Percentiles rank a stretch among this genome's conserved stretches.
These are phyloP conservation scores for Drosophila ohnishii DNA, from an alignment of 1,140 invertebrate species.

Conservation along the genomic window DNA sequence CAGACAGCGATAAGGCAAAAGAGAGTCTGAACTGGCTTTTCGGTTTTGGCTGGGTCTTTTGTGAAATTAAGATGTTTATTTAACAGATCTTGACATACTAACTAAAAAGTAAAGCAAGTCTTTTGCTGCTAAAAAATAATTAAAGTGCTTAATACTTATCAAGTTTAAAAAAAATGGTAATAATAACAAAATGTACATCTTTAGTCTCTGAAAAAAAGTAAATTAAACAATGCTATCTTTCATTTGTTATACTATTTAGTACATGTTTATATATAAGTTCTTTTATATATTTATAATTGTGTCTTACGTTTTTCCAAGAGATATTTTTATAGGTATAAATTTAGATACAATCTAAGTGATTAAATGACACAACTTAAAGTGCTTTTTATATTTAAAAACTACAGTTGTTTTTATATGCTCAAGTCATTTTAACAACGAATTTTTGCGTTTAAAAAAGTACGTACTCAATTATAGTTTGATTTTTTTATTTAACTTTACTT, in stretches of 20 bases:
- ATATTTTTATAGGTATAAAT: too few species aligned
- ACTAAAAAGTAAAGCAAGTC: neutral
- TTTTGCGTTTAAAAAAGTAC: neutral
- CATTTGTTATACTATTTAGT: neutral
- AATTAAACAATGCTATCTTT: too few species aligned
- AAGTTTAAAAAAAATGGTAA: too few species aligned
- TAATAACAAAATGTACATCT: too few species aligned
- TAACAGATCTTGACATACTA: neutral
- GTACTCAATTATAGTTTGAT: too few species aligned
- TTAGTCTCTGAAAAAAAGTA: neutral
- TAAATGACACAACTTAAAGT: too few species aligned
- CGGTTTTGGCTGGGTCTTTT: neutral
- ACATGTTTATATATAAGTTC: too few species aligned
- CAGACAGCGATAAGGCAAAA: slow-evolving; percentile 16
- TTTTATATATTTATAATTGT: too few species aligned
- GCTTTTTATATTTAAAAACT: neutral
- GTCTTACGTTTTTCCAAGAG: too few species aligned
- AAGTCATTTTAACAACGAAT: neutral
- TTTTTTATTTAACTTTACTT: neutral
- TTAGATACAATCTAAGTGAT: too few species aligned
- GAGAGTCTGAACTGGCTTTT: slow-evolving; percentile 11
- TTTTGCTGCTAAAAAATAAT: neutral
- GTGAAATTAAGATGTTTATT: neutral
- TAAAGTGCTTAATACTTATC: neutral
- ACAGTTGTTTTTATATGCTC: neutral